Evolutionary conservation across 2,797 vertebrate genomes (phyloP), one percentile per base, ranked within the genome.

Genomic region (Hippocampus kuda): DNA sequence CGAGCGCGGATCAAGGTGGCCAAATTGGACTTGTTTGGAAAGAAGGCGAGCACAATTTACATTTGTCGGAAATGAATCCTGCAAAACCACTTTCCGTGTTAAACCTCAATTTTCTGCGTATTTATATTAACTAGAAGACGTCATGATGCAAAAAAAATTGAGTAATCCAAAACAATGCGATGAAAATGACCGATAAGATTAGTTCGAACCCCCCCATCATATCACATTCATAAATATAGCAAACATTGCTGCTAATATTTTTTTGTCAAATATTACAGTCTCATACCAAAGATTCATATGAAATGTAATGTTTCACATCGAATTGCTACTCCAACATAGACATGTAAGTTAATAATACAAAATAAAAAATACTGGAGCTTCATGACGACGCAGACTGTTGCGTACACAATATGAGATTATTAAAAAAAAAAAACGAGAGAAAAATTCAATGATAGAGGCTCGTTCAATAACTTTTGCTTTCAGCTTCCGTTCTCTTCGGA

Each of bases 401-500:
- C 62, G 54, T 44, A 67, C 67, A 70, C 66, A 72, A 71, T 77
- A 70, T 83, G 75, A 65, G 75, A 65, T 16, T 3, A 44, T 11
- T 5, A n/a, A 48, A 51, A 49, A 74, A 70, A 49, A 9, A 64
- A 60, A 83, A n/a, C n/a, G n/a, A n/a, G 84, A 86, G 88, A 84
- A 81, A 77, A 81, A 67, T 71, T 38, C 67, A 65, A 67, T 67
- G 80, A 81, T 82, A 76, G 75, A 77, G 72, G 75, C 67, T 82
- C 75, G 44, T 78, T 83, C 77, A 79, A 85, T 82, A 85, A 75
- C 77, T 73, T 66, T 70, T 46, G 75, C 81, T 79, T 82, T 84
- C 87, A 83, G 83, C 81, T 83, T 74, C 73, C 57, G 30, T 77
- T 83, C 81, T 84, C 80, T 75, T 77, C 75, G 85, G 88, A 90